Percentiles rank a stretch among this genome's conserved stretches.
Conservation (phyloP, 1,140 invertebrate species). For the Drosophila sturtevanti region DNA sequence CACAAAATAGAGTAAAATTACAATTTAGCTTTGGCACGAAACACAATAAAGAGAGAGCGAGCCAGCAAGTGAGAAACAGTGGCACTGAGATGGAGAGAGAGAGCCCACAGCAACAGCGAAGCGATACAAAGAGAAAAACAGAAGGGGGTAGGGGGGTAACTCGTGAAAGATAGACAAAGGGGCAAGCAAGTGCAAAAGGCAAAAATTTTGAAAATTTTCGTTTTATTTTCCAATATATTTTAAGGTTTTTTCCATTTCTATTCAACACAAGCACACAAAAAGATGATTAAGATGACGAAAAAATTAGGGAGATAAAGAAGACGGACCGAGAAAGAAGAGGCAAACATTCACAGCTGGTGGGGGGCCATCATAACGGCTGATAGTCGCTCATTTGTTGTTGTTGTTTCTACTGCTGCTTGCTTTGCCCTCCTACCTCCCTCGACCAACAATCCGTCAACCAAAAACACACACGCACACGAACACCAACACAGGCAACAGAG, state of each 20-base stretch:
- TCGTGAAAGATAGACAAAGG: slow-evolving; percentile 7
- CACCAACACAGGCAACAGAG: background rate
- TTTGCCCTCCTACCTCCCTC: slow-evolving; percentile 18
- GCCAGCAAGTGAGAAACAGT: background rate
- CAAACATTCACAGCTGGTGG: slow-evolving; percentile 53
- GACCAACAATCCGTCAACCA: slow-evolving; percentile 8
- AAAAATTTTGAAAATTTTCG: background rate
- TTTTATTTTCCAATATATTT: background rate
- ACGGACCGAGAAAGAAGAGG: background rate
- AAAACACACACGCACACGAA: slow-evolving; percentile 31
- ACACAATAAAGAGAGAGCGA: slow-evolving; percentile 14
- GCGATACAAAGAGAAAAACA: slow-evolving; percentile 20
- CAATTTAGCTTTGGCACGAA: slow-evolving; percentile 22
- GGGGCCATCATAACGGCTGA: background rate
- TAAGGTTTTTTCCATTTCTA: background rate
- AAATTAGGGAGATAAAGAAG: slow-evolving; percentile 9
- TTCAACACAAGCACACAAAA: background rate
- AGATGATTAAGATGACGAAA: slow-evolving; percentile 2
- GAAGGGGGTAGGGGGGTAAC: background rate
- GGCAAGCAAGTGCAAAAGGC: slow-evolving; percentile 4
- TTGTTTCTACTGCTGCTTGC: slow-evolving; percentile 22
- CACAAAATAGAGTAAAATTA: slow-evolving; percentile 36
- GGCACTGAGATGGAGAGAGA: background rate
- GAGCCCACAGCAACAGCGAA: slow-evolving; percentile 3
- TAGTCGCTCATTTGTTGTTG: slow-evolving; percentile 43